Base-by-base conservation (phyloP, 2,113 vertebrate genomes). In the Anser cygnoides region DNA sequence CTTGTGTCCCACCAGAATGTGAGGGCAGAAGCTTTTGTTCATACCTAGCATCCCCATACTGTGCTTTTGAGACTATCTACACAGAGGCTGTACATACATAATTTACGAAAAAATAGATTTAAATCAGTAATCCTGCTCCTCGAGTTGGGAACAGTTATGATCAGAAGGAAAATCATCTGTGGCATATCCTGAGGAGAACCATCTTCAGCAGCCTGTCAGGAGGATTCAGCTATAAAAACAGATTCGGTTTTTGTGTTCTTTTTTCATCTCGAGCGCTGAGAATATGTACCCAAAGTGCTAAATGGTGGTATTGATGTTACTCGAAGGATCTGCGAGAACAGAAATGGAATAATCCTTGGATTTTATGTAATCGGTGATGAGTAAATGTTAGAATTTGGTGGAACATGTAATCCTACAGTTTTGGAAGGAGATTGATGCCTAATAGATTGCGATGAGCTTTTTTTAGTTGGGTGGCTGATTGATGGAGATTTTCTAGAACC, bases 391-490 rank as follows among this genome's bases (percentile, higher is more conserved):
- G 44, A 35, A 41, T 66, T 61, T 35, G 25, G 11, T 66, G n/a
- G 31, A 77, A 83, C 25, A 33, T 26, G 3, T 25, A 31, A 5
- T 11, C 9, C 26, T 33, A 28, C 4, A 25, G 4, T 35, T 84
- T 78, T 31, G 29, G 33, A 17, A 66, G 15, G 29, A 49, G 11
- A 18, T 13, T 35, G n/a, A 19, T 6, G 1, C 29, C n/a, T 43
- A 26, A 17, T 43, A 18, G 3, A 54, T 37, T 13, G 10, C 5
- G 18, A 6, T 55, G 61, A 84, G 6, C 41, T 43, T 37, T 50
- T 17, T 11, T 57, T 16, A 25, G 33, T 21, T 67, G 21, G n/a
- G 6, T 2, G 3, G 31, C 6, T 2, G 3, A 4, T 13, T 35
- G 22, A 26, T 52, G 50, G 57, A 70, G 2, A 41, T 59, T 68